Base-by-base conservation (phyloP, 2,797 vertebrate genomes). In the Rhodeus uyekii region DNA sequence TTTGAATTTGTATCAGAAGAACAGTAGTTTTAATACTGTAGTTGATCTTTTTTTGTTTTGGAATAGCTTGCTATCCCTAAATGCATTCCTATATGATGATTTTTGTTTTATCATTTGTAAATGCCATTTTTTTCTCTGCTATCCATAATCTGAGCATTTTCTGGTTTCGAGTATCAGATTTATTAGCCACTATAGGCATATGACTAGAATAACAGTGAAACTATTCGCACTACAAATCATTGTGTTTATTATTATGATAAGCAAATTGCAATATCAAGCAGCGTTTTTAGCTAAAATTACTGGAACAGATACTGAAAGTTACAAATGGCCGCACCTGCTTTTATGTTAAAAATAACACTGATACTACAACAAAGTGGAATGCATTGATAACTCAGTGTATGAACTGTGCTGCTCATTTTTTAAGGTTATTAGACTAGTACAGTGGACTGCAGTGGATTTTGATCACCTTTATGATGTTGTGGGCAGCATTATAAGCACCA, bases 391-490 rank as follows among this genome's bases (percentile, higher is more conserved):
- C 34, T 78, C 69, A 38, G 44, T 42, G n/a, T 61, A 34, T 65
- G 34, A 53, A 71, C 34, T 55, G 8, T 29, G 14, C 19, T n/a
- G 19, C 36, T 18, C 63, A 39, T 55, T 53, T 53, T 4, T 50
- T 53, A 29, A 36, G 53, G 27, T 60, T n/a, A 60, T 69, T n/a
- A 44, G 8, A 42, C 50, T 68, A n/a, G n/a, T n/a, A 58, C 16
- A 39, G n/a, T 42, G 4, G 27, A 69, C 13, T 68, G n/a, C 1
- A 6, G 72, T 68, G 64, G 19, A 27, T 81, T 81, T 91, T 82
- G 53, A 81, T 74, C 88, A 97, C 96, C 94, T 97, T 96, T 63
- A 98, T 96, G 65, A 98, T 94, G 73, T 97, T 92, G 76, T 98
- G 96, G 0, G 96, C 96, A 0, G 95, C 96, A 83, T 84, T 95